phyloP scores from a whole-genome alignment of 2,888 invertebrate species.

The Brachycybe producta region DNA sequence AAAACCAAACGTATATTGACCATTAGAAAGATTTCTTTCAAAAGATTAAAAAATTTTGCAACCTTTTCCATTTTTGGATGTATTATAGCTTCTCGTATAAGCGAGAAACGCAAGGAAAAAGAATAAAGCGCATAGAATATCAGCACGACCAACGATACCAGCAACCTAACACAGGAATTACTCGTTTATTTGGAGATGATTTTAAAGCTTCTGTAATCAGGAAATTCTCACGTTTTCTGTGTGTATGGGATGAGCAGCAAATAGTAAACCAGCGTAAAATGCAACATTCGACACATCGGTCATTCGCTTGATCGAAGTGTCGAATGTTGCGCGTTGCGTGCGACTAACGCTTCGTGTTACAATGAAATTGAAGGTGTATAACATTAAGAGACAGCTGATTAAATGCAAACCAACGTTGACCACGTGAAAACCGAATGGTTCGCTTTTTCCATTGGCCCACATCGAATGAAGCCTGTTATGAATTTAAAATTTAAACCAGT shows the following conservation, averaged over 20 bases:
- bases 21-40: not conserved
- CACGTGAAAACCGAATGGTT: constrained; percentile 52
- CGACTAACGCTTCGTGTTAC: no score
- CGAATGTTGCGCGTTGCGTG: no score
- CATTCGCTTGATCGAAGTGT: no score
- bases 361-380: not conserved
- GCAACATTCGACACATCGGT: no score
- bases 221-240: constrained; percentile 58
- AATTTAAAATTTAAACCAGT: no score
- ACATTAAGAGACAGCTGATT: not conserved
- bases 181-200: constrained; percentile 11
- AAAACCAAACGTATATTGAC: not conserved
- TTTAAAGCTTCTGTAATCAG: constrained; percentile 5
- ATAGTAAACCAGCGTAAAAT: constrained; percentile 56
- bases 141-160: constrained; percentile 84
- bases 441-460: no score
- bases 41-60: not conserved
- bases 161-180: constrained; percentile 51
- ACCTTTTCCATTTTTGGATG: not conserved
- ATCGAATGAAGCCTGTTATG: no score
- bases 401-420: constrained; percentile 63
- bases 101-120: constrained; percentile 55
- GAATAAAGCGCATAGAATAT: constrained; percentile 66
- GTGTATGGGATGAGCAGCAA: constrained; percentile 86
- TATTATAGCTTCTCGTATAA: constrained; percentile 41